phyloP scores from a whole-genome alignment of 2,888 invertebrate species.

The Clanis bilineata region DNA sequence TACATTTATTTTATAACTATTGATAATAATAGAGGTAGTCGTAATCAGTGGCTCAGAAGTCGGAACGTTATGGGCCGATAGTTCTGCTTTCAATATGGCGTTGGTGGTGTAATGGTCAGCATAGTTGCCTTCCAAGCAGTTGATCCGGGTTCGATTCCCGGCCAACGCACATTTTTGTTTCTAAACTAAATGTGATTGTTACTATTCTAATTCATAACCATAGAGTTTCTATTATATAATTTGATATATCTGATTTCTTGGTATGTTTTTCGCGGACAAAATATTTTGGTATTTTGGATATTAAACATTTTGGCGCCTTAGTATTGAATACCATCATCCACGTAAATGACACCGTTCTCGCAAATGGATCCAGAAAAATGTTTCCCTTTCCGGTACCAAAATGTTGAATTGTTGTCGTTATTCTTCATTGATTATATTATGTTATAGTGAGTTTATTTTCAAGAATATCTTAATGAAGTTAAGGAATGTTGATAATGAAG shows the following conservation, averaged over 20 bases:
- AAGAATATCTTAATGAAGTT: background rate
- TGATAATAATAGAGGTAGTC: background rate
- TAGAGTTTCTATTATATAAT: background rate
- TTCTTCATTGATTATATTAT: background rate
- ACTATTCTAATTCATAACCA: background rate
- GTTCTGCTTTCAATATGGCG: slow-evolving; percentile 40
- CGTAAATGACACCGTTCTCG: background rate
- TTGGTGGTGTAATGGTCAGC: slow-evolving; percentile 84
- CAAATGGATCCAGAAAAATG: background rate
- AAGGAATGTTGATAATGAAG: too few species aligned
- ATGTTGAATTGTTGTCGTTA: background rate
- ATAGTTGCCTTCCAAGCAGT: slow-evolving; percentile 84
- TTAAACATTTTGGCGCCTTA: background rate
- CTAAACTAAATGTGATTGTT: too few species aligned
- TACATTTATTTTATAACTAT: background rate
- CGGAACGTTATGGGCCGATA: background rate
- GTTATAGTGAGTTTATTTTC: background rate
- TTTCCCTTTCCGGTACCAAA: background rate
- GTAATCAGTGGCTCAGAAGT: background rate
- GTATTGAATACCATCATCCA: background rate
- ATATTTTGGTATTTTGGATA: background rate
- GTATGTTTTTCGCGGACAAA: background rate
- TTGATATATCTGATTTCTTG: background rate
- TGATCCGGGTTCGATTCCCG: slow-evolving; percentile 84
- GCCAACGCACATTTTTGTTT: slow-evolving; percentile 73